phyloP scores from a whole-genome alignment of 2,113 vertebrate genomes.

The Dasyurus viverrinus region DNA sequence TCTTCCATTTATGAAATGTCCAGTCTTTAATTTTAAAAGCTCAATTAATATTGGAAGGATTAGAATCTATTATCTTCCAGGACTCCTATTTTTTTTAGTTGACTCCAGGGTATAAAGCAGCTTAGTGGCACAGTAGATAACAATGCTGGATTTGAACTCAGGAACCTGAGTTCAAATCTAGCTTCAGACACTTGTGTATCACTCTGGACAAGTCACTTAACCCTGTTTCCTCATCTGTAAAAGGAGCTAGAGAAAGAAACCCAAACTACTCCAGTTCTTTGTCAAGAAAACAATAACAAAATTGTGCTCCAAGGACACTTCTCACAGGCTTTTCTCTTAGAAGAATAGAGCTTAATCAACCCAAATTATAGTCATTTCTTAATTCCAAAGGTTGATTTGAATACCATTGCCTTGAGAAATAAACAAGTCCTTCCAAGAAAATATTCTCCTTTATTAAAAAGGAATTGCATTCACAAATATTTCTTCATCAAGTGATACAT shows the following conservation, averaged over 20 bases:
- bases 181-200: neutral
- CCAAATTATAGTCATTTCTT: slow-evolving; percentile 57
- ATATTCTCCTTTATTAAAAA: slow-evolving; percentile 66
- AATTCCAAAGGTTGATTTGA: slow-evolving; percentile 61
- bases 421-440: slow-evolving; percentile 36
- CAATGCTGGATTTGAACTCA: neutral
- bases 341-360: slow-evolving; percentile 16
- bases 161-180: neutral
- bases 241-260: neutral
- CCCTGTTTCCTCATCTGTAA: neutral
- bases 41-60: neutral
- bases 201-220: neutral
- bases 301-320: neutral
- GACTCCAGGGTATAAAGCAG: neutral
- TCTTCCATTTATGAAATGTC: neutral
- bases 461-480: slow-evolving; percentile 60
- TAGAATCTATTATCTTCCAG: neutral
- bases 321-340: slow-evolving; percentile 28
- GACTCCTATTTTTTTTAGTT: neutral
- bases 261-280: neutral
- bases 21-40: neutral
- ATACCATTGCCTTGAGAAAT: slow-evolving; percentile 48
- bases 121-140: neutral
- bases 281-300: neutral
- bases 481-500: slow-evolving; percentile 79